phyloP scores from a whole-genome alignment of 2,113 vertebrate genomes.

The Hypanus sabinus region DNA sequence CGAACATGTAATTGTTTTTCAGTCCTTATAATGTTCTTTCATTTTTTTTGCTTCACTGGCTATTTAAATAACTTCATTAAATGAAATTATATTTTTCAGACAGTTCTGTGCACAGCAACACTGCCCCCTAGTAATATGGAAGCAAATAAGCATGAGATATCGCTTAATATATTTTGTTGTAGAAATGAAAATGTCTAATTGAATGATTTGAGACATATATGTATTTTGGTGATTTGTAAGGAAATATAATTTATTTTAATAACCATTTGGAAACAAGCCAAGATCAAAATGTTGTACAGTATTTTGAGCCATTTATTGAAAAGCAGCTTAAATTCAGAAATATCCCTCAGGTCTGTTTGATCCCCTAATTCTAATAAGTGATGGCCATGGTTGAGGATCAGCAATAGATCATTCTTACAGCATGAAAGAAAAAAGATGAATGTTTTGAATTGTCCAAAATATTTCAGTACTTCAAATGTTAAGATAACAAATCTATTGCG shows the following conservation, averaged over 20 bases:
- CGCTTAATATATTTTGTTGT: background rate
- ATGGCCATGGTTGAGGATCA: background rate
- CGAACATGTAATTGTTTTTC: background rate
- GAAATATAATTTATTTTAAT: background rate
- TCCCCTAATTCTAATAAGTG: background rate
- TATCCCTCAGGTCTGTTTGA: background rate
- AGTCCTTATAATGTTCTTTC: background rate
- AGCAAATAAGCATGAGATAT: background rate
- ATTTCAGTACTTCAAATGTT: background rate
- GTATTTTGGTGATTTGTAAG: background rate
- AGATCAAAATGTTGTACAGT: background rate
- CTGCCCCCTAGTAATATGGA: background rate
- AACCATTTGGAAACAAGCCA: background rate
- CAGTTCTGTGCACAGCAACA: background rate
- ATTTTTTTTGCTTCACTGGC: background rate
- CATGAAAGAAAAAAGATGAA: background rate
- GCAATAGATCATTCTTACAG: background rate
- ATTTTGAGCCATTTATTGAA: background rate
- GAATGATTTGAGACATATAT: background rate
- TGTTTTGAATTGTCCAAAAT: background rate
- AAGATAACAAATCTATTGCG: slow-evolving; percentile 9
- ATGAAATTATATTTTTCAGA: slow-evolving; percentile 2
- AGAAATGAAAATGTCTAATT: background rate
- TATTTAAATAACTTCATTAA: background rate
- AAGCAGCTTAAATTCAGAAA: background rate